Evolutionary conservation across 2,113 vertebrate genomes (phyloP).

Genomic region (Artemisiospiza belli): DNA sequence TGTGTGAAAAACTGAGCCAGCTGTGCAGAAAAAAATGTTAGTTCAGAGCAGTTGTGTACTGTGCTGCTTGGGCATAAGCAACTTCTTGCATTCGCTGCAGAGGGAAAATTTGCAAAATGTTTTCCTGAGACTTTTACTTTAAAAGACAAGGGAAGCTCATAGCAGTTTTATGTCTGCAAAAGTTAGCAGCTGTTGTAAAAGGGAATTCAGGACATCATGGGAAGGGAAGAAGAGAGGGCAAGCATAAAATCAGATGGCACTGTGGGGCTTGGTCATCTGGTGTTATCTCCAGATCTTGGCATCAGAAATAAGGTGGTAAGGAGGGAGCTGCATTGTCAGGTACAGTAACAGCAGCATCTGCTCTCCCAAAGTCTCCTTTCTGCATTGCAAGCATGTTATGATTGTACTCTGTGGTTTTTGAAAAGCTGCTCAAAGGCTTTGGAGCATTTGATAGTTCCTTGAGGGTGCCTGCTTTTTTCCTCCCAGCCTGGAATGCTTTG

Average conservation of each 20-base stretch:
- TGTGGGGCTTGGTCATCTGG: not conserved
- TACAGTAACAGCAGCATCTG: not conserved
- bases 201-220: not conserved
- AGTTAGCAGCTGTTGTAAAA: slow-evolving; percentile 3
- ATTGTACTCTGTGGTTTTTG: fast-evolving
- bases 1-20: slow-evolving; percentile 42
- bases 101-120: not conserved
- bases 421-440: not conserved
- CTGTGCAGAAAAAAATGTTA: slow-evolving; percentile 20
- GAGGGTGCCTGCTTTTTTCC: not conserved
- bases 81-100: not conserved
- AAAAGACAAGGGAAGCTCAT: not conserved
- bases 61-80: slow-evolving; percentile 8
- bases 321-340: not conserved
- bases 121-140: not conserved
- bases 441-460: not conserved
- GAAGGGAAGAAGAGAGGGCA: not conserved
- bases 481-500: not conserved
- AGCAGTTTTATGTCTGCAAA: not conserved
- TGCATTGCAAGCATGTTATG: not conserved
- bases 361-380: not conserved
- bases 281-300: not conserved
- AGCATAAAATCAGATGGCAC: not conserved
- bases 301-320: not conserved
- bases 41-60: not conserved